Conservation (phyloP, 2,797 vertebrate species). For the Pseudotriccus pelzelni region DNA sequence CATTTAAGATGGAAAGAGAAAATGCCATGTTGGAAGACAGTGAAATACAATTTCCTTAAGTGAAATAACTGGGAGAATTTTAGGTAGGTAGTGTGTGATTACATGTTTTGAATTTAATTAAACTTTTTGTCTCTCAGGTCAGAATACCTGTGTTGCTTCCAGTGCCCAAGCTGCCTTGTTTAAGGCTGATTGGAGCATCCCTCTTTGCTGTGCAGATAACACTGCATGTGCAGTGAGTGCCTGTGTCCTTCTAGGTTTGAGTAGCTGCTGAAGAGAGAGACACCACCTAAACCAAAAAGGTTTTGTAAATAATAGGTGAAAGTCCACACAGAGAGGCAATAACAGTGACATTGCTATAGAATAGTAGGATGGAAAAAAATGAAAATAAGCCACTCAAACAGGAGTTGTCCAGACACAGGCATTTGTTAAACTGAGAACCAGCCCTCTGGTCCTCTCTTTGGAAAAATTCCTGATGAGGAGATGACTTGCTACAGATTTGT, state of each 20-base stretch:
- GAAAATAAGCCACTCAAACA: neutral
- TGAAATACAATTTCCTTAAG: neutral
- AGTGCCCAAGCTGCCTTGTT: neutral
- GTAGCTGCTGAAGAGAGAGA: neutral
- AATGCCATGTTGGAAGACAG: neutral
- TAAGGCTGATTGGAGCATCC: neutral
- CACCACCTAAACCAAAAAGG: neutral
- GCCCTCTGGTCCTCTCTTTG: neutral
- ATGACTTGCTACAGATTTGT: slow-evolving; percentile 16
- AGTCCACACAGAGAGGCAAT: neutral
- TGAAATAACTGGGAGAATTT: neutral
- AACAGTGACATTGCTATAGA: neutral
- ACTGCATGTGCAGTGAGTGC: neutral
- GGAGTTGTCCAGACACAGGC: neutral
- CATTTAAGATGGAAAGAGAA: neutral
- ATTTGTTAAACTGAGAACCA: neutral
- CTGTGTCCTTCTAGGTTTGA: neutral
- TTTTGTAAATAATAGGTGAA: fast-evolving
- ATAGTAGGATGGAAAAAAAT: neutral
- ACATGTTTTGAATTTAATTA: neutral
- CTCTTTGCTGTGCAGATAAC: neutral
- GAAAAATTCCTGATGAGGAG: slow-evolving; percentile 1
- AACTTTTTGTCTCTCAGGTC: neutral
- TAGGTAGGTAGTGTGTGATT: neutral
- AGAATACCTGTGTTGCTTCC: neutral